Percentiles rank a stretch among this genome's conserved stretches.
Conservation (phyloP, 2,888 invertebrate species). For the Chromoteleia sp. region DNA sequence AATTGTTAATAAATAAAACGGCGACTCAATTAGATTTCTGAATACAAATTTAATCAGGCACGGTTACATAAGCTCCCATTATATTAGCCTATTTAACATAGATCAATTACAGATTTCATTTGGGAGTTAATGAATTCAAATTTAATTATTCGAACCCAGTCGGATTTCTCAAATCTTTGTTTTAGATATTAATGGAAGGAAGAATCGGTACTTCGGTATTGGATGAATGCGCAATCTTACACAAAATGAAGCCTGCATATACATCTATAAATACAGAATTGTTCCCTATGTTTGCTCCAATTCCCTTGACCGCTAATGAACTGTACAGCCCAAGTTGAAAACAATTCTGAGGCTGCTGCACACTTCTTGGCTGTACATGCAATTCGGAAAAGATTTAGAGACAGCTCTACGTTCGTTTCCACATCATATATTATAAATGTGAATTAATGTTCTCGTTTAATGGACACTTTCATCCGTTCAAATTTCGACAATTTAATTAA, state of each 20-base stretch:
- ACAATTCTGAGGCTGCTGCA: constrained; percentile 34
- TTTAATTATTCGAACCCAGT: constrained; percentile 31
- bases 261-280: constrained; percentile 32
- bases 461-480: too few relatives aligned
- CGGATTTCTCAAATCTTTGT: constrained; percentile 30
- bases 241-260: constrained; percentile 9
- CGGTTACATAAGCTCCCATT: constrained; percentile 9
- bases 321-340: constrained; percentile 40
- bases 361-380: constrained; percentile 6
- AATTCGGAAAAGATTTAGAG: not conserved
- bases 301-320: constrained; percentile 57
- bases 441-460: too few relatives aligned
- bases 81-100: constrained; percentile 37
- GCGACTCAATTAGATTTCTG: not conserved
- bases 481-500: too few relatives aligned
- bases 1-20: not conserved
- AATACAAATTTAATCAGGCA: constrained; percentile 25
- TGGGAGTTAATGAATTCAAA: constrained; percentile 35
- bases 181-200: constrained; percentile 24
- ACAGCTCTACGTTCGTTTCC: not conserved
- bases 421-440: too few relatives aligned
- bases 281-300: constrained; percentile 48
- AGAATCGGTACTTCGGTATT: constrained; percentile 19
- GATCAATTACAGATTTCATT: constrained; percentile 57
- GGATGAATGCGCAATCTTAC: constrained; percentile 25